Conservation (phyloP, 2,113 vertebrate species). For the Ancistrus triradiatus region DNA sequence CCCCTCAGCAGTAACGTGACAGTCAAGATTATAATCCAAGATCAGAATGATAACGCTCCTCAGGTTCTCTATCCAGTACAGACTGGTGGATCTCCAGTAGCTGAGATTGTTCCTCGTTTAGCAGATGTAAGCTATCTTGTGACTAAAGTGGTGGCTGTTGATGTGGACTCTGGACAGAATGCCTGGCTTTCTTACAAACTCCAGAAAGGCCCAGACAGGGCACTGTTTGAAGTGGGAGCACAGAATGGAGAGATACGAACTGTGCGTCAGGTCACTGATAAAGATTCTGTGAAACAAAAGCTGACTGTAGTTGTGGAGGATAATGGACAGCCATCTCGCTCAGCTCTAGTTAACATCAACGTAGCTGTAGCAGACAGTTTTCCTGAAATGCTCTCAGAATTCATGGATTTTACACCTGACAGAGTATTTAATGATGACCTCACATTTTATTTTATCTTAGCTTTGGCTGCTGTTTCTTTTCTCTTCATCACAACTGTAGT, state of each 20-base stretch:
- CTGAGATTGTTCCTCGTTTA: slow-evolving; percentile 52
- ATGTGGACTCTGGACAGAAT: slow-evolving; percentile 43
- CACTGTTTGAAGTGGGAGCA: slow-evolving; percentile 40
- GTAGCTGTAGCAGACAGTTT: slow-evolving; percentile 37
- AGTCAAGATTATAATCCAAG: slow-evolving; percentile 55
- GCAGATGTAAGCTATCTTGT: slow-evolving; percentile 49
- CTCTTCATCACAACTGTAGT: slow-evolving; percentile 42
- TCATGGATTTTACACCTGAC: slow-evolving; percentile 19
- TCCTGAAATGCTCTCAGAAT: slow-evolving; percentile 30
- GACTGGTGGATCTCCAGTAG: slow-evolving; percentile 32
- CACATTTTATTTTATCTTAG: slow-evolving; percentile 33
- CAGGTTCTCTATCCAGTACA: slow-evolving; percentile 59
- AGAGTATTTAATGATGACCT: slow-evolving; percentile 14
- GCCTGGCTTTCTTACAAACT: slow-evolving; percentile 39
- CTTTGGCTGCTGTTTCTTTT: slow-evolving; percentile 49
- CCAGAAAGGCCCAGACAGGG: slow-evolving; percentile 36
- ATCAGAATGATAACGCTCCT: slow-evolving; percentile 70
- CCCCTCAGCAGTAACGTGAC: slow-evolving; percentile 48
- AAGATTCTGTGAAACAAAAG: slow-evolving; percentile 10
- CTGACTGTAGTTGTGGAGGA: slow-evolving; percentile 54
- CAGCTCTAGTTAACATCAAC: slow-evolving; percentile 40
- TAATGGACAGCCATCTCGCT: slow-evolving; percentile 38
- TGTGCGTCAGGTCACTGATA: slow-evolving; percentile 24
- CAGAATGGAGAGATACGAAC: slow-evolving; percentile 45
- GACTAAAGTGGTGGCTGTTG: slow-evolving; percentile 41